Evolutionary conservation across 2,113 vertebrate species (phyloP), one percentile per base, ranked within the genome.

Genomic region (Sinocyclocheilus rhinocerous): DNA sequence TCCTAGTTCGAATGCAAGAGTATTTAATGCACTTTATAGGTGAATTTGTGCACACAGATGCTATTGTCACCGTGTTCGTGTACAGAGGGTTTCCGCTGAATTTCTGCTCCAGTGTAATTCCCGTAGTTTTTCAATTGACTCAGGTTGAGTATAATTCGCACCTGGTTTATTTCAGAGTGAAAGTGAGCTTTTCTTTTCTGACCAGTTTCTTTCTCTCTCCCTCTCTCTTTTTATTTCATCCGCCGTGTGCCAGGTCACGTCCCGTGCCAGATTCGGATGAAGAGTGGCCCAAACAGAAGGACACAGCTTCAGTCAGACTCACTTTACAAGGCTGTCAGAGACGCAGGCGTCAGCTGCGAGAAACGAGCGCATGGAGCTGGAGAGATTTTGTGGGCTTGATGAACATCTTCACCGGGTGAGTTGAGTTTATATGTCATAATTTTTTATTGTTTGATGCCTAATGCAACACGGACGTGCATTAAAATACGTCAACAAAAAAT

Each of bases 261-360:
- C 76, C 76, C 48, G 18, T 57, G 76, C 48, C 76, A 78, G 76
- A 16, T 78, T 78, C 15, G 10, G 48, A 52, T n/a, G 72, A 75
- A 75, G 72, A 45, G 72, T 22, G 72, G 73, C 39, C 42, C 29
- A n/a, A 36, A 76, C 39, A 48, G 45, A 76, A 36, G 52, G 76
- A 78, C 76, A 57, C 52, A 11, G 70, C 70, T 24, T 12, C 26
- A 69, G 45, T 48, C 45, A 29, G 24, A 67, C 26, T 29, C 26
- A 7, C 13, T 67, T 73, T 11, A 20, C 70, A 73, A 16, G 20
- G 9, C 63, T 67, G 22, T 67, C 63, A 24, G 6, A 22, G 70
- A 73, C 11, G 10, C 45, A 48, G 11, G 45, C 45, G 45, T 10
- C 45, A 48, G 45, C 29, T 22, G 33, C 29, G 8, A 22, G 63